Conservation (phyloP, 2,113 vertebrate genomes). For the Sphyrna mokarran region DNA sequence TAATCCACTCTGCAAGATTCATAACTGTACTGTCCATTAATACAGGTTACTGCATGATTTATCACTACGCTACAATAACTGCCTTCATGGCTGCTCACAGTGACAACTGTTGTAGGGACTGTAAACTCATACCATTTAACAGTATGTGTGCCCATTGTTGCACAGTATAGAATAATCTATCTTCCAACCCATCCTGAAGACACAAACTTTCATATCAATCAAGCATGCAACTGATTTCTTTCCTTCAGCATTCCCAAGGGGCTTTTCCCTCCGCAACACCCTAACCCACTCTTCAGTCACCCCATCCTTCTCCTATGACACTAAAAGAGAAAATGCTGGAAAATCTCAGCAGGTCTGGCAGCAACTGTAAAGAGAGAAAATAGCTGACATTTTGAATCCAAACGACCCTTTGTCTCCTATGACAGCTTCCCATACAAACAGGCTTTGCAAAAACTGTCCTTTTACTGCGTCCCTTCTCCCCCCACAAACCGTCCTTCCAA, state of each 20-base stretch:
- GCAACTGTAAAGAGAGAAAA: too few species aligned
- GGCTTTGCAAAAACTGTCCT: not conserved
- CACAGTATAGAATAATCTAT: not conserved
- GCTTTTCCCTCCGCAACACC: not conserved
- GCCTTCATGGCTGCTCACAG: constrained; percentile 1
- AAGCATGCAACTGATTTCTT: not conserved
- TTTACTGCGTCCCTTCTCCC: not conserved
- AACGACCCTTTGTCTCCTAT: too few species aligned
- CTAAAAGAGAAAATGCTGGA: too few species aligned
- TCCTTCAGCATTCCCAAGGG: not conserved
- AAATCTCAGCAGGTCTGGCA: too few species aligned
- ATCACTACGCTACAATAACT: not conserved
- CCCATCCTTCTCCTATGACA: not conserved
- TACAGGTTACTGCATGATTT: constrained; percentile 24
- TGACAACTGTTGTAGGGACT: not conserved
- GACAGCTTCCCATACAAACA: not conserved
- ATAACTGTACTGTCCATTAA: not conserved
- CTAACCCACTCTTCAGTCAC: not conserved
- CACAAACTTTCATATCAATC: not conserved
- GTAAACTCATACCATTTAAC: not conserved
- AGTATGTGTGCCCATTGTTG: not conserved
- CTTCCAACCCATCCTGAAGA: not conserved
- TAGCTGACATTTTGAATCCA: too few species aligned
- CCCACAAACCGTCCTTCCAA: not conserved
- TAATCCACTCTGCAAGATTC: constrained; percentile 20